These are phyloP conservation scores for Drosophila mercatorum DNA, from an alignment of 2,888 invertebrate genomes.

Conservation along the genomic window DNA sequence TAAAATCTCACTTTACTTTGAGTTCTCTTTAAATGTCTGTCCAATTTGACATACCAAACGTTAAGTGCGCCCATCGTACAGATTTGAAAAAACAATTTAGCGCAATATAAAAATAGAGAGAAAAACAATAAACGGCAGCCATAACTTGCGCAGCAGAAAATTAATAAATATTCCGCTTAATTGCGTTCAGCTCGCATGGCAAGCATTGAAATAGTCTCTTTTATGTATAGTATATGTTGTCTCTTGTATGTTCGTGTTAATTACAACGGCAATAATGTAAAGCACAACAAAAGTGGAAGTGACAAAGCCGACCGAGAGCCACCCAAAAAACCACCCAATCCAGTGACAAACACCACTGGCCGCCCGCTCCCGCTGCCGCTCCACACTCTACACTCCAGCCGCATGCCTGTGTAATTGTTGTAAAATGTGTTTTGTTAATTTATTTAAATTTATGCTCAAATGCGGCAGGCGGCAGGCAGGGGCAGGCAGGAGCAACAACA, in stretches of 20 bases:
- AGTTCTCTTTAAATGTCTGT: no score
- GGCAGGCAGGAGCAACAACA: conserved; percentile 1
- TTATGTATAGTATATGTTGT: conserved; percentile 12
- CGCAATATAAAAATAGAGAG: background rate
- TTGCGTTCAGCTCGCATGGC: conserved; percentile 57
- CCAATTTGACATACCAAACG: background rate
- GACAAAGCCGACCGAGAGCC: conserved; percentile 26
- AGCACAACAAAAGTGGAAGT: conserved; percentile 56
- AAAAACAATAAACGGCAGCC: conserved; percentile 27
- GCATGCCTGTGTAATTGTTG: conserved; percentile 65
- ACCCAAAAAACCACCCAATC: background rate
- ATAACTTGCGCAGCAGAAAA: conserved; percentile 49
- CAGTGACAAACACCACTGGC: background rate
- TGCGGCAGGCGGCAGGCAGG: conserved; percentile 35
- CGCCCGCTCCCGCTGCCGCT: background rate
- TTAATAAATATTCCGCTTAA: conserved; percentile 74
- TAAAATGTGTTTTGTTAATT: conserved; percentile 75
- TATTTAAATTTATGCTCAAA: conserved; percentile 76
- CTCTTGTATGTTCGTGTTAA: conserved; percentile 57
- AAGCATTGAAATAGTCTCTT: conserved; percentile 29
- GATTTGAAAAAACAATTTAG: conserved; percentile 7
- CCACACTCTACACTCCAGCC: background rate
- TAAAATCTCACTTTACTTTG: no score
- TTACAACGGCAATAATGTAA: conserved; percentile 66
- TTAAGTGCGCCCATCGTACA: background rate